Base-by-base conservation (phyloP, 2,113 vertebrate genomes). In the Mormoops blainvillei region DNA sequence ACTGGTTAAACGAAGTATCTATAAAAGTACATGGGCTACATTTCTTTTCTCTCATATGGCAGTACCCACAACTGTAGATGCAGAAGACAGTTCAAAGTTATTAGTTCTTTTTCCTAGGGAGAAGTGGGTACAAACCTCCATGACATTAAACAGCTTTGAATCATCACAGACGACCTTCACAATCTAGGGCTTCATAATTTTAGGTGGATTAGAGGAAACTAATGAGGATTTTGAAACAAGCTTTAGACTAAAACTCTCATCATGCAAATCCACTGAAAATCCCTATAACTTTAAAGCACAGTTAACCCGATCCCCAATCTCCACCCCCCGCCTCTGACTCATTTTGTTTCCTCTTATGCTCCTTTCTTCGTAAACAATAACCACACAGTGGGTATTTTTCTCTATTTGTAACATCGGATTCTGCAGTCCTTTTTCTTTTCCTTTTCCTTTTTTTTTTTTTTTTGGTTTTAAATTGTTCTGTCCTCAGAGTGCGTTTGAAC, bases 181-280 rank as follows among this genome's bases (percentile, higher is more conserved):
- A 94, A 97, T 96, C 98, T 84, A 95, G 45, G 7, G 73, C 89
- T 98, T 96, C 94, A 97, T 97, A 98, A 98, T 98, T 99, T 98
- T 98, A 97, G 97, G 92, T 98, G 97, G 98, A 98, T 99, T 98
- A 98, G 96, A 97, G 97, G 89, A 93, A 98, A 98, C 97, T 98
- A 98, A 98, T 98, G 98, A 98, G 90, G 97, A 98, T 98, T 98
- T 98, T 97, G 96, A 98, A 98, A 98, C 96, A 56, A 98, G 98
- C 98, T 98, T 98, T 98, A 95, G 97, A 98, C 98, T 98, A 98
- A 99, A 98, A 98, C 96, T 98, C 98, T 99, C 98, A 99, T 98
- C 98, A 97, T 97, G 98, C 95, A 98, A 98, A 98, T 98, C 98
- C 98, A 97, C 95, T 4, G 63, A 71, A 97, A 96, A 96, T 85